phyloP scores from a whole-genome alignment of 2,113 vertebrate genomes.

The Pelusios castaneus region DNA sequence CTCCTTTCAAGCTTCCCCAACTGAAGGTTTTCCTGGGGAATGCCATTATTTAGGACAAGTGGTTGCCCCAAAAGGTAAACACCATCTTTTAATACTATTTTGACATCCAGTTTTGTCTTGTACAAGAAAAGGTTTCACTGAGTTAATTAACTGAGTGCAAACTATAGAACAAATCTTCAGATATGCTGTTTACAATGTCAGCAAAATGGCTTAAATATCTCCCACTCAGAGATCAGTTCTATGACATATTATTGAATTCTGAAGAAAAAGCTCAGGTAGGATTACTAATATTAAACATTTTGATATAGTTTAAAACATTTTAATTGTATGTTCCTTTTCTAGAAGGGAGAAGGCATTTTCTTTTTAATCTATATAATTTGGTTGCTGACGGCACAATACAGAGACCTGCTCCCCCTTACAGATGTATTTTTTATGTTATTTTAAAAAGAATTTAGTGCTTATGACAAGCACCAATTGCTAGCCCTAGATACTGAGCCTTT shows the following conservation, averaged over 20 bases:
- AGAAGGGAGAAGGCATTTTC: not conserved
- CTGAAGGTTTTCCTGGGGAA: not conserved
- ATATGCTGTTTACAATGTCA: not conserved
- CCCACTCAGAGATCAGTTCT: not conserved
- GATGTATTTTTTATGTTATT: not conserved
- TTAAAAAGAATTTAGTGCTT: not conserved
- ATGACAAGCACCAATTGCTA: not conserved
- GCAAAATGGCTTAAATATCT: not conserved
- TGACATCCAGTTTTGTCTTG: not conserved
- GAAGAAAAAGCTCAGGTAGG: not conserved
- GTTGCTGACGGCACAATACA: not conserved
- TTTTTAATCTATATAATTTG: not conserved
- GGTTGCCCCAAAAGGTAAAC: not conserved
- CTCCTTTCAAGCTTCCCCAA: not conserved
- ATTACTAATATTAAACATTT: not conserved
- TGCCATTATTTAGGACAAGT: not conserved
- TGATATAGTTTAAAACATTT: not conserved
- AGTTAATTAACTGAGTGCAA: too few species aligned
- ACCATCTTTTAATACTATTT: not conserved
- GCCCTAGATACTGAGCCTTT: not conserved
- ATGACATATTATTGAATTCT: not conserved
- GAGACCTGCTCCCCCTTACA: not conserved
- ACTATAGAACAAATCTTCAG: not conserved
- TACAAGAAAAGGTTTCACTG: not conserved
- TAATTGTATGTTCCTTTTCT: not conserved